phyloP scores from a whole-genome alignment of 2,888 invertebrate species.

The Tipula lateralis region DNA sequence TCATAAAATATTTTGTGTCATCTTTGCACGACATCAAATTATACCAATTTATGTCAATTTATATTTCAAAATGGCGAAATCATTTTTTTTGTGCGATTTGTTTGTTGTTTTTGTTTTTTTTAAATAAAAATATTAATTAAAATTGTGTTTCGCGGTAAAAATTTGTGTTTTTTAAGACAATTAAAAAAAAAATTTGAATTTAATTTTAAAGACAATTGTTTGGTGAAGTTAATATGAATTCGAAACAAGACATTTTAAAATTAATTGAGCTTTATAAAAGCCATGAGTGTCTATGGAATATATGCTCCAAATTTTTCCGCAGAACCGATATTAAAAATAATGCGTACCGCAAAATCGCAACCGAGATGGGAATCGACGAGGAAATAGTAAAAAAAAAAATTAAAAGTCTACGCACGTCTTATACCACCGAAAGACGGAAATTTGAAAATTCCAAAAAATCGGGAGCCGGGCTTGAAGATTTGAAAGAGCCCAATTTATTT shows the following conservation, averaged over 20 bases:
- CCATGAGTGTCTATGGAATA: background rate
- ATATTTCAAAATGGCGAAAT: no score
- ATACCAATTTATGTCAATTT: no score
- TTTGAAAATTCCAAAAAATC: no score
- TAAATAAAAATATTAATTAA: background rate
- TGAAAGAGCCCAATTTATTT: no score
- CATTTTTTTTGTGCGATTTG: background rate
- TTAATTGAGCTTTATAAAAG: background rate
- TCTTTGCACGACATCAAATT: no score
- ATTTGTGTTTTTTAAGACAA: background rate
- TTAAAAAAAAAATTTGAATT: background rate
- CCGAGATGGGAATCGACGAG: background rate
- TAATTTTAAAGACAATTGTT: background rate
- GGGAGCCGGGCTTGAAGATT: no score
- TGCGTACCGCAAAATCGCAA: background rate
- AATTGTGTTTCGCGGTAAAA: no score
- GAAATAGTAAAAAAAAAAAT: no score
- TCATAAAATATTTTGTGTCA: no score
- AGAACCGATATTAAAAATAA: background rate
- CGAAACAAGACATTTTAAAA: background rate
- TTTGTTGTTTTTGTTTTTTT: background rate
- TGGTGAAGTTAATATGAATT: background rate
- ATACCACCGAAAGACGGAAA: no score
- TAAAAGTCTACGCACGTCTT: no score
- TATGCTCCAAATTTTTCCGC: background rate